phyloP scores from a whole-genome alignment of 2,888 invertebrate species.

The Archaeoteleia sp. region DNA sequence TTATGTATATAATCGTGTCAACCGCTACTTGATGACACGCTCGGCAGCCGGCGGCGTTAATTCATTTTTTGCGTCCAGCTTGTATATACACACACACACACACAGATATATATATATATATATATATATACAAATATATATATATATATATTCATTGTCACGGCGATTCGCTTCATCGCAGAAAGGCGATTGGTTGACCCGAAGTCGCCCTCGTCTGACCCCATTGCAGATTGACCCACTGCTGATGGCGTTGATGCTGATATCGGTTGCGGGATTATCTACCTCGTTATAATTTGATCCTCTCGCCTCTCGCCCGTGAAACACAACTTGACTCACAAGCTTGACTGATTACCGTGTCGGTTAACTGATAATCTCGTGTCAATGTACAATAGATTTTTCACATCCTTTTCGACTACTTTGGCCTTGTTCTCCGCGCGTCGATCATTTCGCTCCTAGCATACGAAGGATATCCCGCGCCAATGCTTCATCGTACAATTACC shows the following conservation, averaged over 20 bases:
- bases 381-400: conserved; percentile 3
- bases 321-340: conserved; percentile 31
- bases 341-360: conserved; percentile 3
- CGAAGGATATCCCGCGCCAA: background rate
- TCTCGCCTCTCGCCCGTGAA: conserved; percentile 41
- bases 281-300: conserved; percentile 45
- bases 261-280: conserved; percentile 47
- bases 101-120: conserved; percentile 3
- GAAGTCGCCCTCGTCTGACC: conserved; percentile 51
- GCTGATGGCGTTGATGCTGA: conserved; percentile 40
- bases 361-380: conserved; percentile 18
- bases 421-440: background rate
- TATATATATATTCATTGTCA: conserved; percentile 26
- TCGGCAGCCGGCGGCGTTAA: background rate
- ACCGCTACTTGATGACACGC: conserved; percentile 17
- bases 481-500: background rate
- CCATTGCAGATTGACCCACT: conserved; percentile 53
- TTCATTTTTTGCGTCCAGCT: conserved; percentile 1
- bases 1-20: conserved; percentile 14
- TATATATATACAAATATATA: no score
- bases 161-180: conserved; percentile 25
- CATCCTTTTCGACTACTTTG: conserved; percentile 17
- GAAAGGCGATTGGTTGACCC: conserved; percentile 45
- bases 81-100: no score
- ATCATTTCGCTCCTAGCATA: conserved; percentile 3